phyloP scores from a whole-genome alignment of 2,888 invertebrate genomes.

The Dendrolimus houi region DNA sequence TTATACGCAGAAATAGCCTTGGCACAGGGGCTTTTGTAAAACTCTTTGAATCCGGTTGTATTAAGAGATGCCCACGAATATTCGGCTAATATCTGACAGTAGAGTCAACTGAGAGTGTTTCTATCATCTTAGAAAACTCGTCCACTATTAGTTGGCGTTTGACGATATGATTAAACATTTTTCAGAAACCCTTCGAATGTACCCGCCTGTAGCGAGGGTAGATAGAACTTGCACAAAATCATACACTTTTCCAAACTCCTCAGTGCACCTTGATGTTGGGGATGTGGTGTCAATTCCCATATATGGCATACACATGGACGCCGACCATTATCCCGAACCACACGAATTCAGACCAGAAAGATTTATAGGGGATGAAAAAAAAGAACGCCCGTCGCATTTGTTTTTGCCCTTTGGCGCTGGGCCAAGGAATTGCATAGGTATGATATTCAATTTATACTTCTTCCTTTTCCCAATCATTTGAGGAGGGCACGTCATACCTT shows the following conservation, averaged over 20 bases:
- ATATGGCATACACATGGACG: conserved; percentile 72
- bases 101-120: too few species aligned
- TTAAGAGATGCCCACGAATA: too few species aligned
- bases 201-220: conserved; percentile 71
- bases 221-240: conserved; percentile 73
- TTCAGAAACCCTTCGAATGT: conserved; percentile 76
- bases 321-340: conserved; percentile 73
- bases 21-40: too few species aligned
- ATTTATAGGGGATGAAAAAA: conserved; percentile 71
- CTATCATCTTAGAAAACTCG: too few species aligned
- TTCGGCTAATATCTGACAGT: too few species aligned
- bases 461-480: too few species aligned
- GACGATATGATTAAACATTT: conserved; percentile 10
- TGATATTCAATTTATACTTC: conserved; percentile 6
- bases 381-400: conserved; percentile 59
- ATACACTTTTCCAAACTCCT: conserved; percentile 66
- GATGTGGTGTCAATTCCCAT: conserved; percentile 60
- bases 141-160: too few species aligned
- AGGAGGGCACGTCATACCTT: too few species aligned
- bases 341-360: conserved; percentile 70
- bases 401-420: conserved; percentile 74
- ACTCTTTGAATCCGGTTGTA: too few species aligned
- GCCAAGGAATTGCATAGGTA: conserved; percentile 72
- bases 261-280: conserved; percentile 58
- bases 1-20: too few species aligned